These are phyloP conservation scores for Rhingia campestris DNA, from an alignment of 2,888 invertebrate genomes.

Conservation along the genomic window DNA sequence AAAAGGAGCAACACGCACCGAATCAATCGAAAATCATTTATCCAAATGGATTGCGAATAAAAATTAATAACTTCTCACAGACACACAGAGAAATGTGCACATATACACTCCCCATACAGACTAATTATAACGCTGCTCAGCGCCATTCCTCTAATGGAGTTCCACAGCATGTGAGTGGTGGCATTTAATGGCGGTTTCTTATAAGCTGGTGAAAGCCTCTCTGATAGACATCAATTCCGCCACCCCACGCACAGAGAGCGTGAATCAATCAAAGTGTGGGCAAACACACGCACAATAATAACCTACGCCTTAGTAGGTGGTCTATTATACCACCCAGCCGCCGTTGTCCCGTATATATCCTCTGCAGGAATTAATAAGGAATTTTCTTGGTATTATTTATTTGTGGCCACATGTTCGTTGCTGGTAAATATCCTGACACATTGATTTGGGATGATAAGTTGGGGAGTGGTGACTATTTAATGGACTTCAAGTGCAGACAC, in stretches of 20 bases:
- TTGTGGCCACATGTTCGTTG: constrained; percentile 56
- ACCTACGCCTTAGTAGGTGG: constrained; percentile 25
- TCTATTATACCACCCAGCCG: not conserved
- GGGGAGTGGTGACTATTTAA: constrained; percentile 35
- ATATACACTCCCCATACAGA: constrained; percentile 13
- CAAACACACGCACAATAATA: constrained; percentile 60
- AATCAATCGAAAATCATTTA: constrained; percentile 71
- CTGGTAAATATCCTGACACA: constrained; percentile 64
- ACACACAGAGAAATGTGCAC: constrained; percentile 3
- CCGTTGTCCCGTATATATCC: not conserved
- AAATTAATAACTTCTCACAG: constrained; percentile 66
- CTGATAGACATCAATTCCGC: constrained; percentile 39
- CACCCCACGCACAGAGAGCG: constrained; percentile 10
- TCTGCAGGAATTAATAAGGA: constrained; percentile 64
- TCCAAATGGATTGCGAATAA: constrained; percentile 68
- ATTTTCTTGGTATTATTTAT: constrained; percentile 65
- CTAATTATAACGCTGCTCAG: constrained; percentile 60
- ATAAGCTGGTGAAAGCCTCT: constrained; percentile 64
- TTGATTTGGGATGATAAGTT: constrained; percentile 70
- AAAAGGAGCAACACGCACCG: constrained; percentile 52
- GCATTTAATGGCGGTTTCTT: constrained; percentile 59
- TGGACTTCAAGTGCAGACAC: constrained; percentile 39
- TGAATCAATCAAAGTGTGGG: constrained; percentile 61
- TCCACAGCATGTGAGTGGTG: not conserved
- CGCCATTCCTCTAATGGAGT: constrained; percentile 11